These are phyloP conservation scores for Salarias fasciatus DNA, from an alignment of 2,797 vertebrate species.

Conservation along the genomic window DNA sequence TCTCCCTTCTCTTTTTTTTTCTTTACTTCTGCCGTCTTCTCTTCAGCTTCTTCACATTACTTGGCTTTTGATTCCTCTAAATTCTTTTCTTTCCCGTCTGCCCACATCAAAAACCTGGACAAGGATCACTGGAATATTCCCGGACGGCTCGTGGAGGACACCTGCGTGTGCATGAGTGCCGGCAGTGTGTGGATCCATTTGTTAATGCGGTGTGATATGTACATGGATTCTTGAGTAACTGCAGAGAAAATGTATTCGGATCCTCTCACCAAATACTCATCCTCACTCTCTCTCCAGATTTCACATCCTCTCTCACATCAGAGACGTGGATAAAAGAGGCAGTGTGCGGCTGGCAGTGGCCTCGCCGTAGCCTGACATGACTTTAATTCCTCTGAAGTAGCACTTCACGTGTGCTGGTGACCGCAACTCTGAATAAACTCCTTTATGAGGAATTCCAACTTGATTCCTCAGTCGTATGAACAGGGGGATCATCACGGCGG, in stretches of 20 bases:
- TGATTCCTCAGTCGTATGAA: conserved; percentile 56
- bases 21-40: conserved; percentile 44
- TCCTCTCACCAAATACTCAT: conserved; percentile 67
- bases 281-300: conserved; percentile 79
- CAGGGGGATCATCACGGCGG: conserved; percentile 34
- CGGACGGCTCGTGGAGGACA: conserved; percentile 70
- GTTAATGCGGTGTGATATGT: conserved; percentile 78
- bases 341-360: conserved; percentile 66
- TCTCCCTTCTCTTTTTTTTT: conserved; percentile 30
- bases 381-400: conserved; percentile 72
- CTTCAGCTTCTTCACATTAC: conserved; percentile 55
- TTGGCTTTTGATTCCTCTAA: conserved; percentile 63
- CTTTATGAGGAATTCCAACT: conserved; percentile 44
- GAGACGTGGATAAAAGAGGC: conserved; percentile 74
- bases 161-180: conserved; percentile 72
- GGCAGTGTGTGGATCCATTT: conserved; percentile 71
- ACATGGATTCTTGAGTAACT: conserved; percentile 76
- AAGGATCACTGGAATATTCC: conserved; percentile 78
- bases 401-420: conserved; percentile 60
- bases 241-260: conserved; percentile 74
- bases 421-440: conserved; percentile 49
- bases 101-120: conserved; percentile 83
- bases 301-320: conserved; percentile 80
- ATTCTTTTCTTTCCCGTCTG: conserved; percentile 69
- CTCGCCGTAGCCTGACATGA: conserved; percentile 60